Percentiles rank a stretch among this genome's conserved stretches.
Conservation (phyloP, 2,888 invertebrate genomes). For the Alloplasta piceator region DNA sequence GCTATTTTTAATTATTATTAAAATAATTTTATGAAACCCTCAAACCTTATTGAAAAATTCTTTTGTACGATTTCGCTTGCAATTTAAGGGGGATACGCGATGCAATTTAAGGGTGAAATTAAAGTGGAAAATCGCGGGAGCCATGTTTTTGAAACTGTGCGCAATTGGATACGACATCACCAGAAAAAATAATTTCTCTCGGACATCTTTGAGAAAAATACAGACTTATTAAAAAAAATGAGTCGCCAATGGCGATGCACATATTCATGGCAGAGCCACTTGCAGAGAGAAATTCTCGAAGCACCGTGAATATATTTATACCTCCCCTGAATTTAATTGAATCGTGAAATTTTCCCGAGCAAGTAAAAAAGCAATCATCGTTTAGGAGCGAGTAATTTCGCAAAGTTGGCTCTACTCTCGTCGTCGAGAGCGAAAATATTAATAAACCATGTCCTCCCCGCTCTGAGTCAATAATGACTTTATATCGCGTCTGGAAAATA, state of each 20-base stretch:
- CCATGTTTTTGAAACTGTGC: too few species aligned
- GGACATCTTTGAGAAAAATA: slow-evolving; percentile 3
- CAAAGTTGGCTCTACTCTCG: slow-evolving; percentile 9
- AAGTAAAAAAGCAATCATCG: slow-evolving; percentile 21
- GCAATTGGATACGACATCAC: neutral
- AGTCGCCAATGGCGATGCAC: neutral
- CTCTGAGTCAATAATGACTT: slow-evolving; percentile 37
- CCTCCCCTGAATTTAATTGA: slow-evolving; percentile 25
- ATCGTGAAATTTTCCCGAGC: slow-evolving; percentile 6
- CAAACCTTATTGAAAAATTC: neutral
- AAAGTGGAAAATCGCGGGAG: too few species aligned
- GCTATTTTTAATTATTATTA: too few species aligned
- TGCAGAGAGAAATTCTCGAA: slow-evolving; percentile 1
- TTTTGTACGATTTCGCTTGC: neutral
- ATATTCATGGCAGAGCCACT: neutral
- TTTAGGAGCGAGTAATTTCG: slow-evolving; percentile 22
- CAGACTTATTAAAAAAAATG: slow-evolving; percentile 4
- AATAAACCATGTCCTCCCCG: neutral
- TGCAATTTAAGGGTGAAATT: too few species aligned
- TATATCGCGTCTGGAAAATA: neutral
- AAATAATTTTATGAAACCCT: too few species aligned
- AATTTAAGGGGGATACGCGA: too few species aligned
- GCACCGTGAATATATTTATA: neutral
- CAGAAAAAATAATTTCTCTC: slow-evolving; percentile 16
- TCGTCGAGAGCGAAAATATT: slow-evolving; percentile 23